Percentiles rank a stretch among this genome's conserved stretches.
Conservation (phyloP, 64 coral and sea anemone genomes). For the Pachyseris speciosa region DNA sequence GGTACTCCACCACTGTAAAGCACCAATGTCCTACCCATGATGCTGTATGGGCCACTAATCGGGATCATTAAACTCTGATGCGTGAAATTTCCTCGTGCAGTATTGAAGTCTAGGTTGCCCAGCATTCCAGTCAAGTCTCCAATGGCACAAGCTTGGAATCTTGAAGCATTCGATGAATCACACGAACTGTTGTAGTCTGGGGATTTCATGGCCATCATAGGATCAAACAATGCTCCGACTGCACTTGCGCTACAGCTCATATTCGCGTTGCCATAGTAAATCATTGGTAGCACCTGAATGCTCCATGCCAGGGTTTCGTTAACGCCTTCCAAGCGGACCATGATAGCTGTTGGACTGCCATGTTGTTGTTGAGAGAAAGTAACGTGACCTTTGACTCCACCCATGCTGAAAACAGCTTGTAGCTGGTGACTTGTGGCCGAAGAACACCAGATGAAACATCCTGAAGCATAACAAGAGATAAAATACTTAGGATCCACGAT, state of each 20-base stretch:
- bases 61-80: conserved; percentile 49
- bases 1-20: conserved; percentile 25
- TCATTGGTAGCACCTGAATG: conserved; percentile 76
- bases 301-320: conserved; percentile 58
- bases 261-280: conserved; percentile 75
- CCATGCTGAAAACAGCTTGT: conserved; percentile 77
- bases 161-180: not conserved
- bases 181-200: not conserved
- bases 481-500: no score
- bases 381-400: conserved; percentile 64
- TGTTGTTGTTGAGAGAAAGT: conserved; percentile 37
- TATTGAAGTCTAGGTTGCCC: conserved; percentile 33
- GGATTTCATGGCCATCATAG: conserved; percentile 11
- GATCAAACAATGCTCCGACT: conserved; percentile 60
- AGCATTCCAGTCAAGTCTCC: conserved; percentile 77
- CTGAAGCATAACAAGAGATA: not conserved
- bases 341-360: conserved; percentile 38
- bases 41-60: conserved; percentile 67
- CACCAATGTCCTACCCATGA: conserved; percentile 80
- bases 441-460: not conserved
- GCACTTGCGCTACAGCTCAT: conserved; percentile 38
- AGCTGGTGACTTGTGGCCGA: conserved; percentile 26
- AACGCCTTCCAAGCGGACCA: conserved; percentile 61
- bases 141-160: conserved; percentile 66
- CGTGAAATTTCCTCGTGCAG: conserved; percentile 1